Evolutionary conservation across 2,888 invertebrate species (phyloP).

Genomic region (Sesia bembeciformis): DNA sequence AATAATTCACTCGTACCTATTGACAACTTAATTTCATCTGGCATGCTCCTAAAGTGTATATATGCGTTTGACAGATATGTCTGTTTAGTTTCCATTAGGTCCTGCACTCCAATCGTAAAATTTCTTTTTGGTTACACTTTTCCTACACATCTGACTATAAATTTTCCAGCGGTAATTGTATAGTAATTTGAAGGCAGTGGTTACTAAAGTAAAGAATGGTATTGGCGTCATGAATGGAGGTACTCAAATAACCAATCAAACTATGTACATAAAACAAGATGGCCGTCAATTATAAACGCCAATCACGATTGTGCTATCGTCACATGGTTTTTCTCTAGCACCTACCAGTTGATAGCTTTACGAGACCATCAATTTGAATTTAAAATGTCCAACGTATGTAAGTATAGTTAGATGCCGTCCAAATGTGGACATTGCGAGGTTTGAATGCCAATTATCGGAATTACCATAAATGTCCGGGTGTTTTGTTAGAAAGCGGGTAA

Average conservation of each 20-base stretch:
- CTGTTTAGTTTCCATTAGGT: too few relatives aligned
- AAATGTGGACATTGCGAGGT: conserved; percentile 63
- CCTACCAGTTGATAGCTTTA: conserved; percentile 68
- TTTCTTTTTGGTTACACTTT: too few relatives aligned
- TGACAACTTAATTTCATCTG: too few relatives aligned
- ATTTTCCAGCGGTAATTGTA: too few relatives aligned
- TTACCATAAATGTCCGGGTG: conserved; percentile 72
- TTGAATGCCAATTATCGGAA: conserved; percentile 64
- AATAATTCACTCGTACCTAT: too few relatives aligned
- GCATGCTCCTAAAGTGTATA: too few relatives aligned
- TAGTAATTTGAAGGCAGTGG: not conserved
- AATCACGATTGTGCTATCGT: conserved; percentile 57
- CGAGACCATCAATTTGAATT: conserved; percentile 70
- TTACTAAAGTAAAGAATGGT: not conserved
- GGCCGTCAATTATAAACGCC: conserved; percentile 53
- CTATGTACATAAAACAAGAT: conserved; percentile 43
- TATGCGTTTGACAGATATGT: too few relatives aligned
- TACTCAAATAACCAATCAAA: conserved; percentile 26
- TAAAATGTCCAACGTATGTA: conserved; percentile 49
- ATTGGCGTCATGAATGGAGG: not conserved
- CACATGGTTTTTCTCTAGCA: conserved; percentile 56
- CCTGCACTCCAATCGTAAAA: too few relatives aligned
- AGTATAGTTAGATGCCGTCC: conserved; percentile 65
- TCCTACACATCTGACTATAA: too few relatives aligned
- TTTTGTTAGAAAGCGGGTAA: conserved; percentile 72